phyloP scores from a whole-genome alignment of 1,140 invertebrate species.

The Brachionus manjavacas region DNA sequence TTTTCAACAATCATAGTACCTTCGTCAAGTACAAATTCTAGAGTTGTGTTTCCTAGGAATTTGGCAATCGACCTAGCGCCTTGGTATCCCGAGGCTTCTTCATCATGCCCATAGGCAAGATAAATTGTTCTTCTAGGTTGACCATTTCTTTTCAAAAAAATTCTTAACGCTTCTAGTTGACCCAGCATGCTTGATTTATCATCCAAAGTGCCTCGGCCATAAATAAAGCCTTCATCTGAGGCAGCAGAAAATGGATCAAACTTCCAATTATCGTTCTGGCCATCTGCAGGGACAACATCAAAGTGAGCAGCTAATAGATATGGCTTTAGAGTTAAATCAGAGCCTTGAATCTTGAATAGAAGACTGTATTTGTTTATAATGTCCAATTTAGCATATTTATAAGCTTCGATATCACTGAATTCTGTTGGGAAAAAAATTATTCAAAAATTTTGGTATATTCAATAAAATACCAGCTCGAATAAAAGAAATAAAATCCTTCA shows the following conservation, averaged over 20 bases:
- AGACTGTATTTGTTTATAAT: conserved; percentile 60
- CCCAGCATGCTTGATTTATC: conserved; percentile 12
- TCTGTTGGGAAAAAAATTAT: background rate
- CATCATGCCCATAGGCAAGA: conserved; percentile 64
- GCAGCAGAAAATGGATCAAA: conserved; percentile 60
- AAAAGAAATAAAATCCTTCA: background rate
- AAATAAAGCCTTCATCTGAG: conserved; percentile 59
- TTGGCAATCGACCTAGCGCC: background rate
- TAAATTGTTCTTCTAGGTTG: conserved; percentile 60
- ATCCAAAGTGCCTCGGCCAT: conserved; percentile 56
- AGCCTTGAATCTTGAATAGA: conserved; percentile 57
- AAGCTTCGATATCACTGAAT: background rate
- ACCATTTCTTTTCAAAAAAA: conserved; percentile 49
- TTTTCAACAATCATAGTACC: conserved; percentile 58
- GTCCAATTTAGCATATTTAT: conserved; percentile 14
- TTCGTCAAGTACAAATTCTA: conserved; percentile 62
- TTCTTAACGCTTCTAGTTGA: background rate
- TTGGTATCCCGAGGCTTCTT: conserved; percentile 58
- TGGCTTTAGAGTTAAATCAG: conserved; percentile 55
- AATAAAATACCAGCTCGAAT: conserved; percentile 1
- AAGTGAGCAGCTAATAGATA: conserved; percentile 62
- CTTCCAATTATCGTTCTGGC: conserved; percentile 55
- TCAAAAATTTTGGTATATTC: background rate
- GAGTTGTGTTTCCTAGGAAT: background rate
- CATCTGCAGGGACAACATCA: conserved; percentile 63